Evolutionary conservation across 1,140 invertebrate species (phyloP).

Genomic region (Drosophila bipectinata): DNA sequence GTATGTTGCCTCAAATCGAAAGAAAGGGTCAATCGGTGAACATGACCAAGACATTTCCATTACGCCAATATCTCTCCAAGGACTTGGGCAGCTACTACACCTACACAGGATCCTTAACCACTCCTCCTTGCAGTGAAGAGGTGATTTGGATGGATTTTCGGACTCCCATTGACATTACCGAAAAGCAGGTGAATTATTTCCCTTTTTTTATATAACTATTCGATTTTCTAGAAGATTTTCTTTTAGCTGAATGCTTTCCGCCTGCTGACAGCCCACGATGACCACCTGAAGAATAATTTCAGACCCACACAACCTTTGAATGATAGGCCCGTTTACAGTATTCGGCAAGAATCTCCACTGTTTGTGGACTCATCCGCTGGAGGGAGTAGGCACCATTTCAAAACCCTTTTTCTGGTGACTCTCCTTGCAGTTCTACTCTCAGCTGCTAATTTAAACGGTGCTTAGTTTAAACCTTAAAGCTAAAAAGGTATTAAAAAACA

Average conservation of each 20-base stretch:
- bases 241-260: constrained; percentile 90
- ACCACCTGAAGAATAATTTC: constrained; percentile 90
- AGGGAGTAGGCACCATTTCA: not conserved
- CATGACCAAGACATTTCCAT: constrained; percentile 84
- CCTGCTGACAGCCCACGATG: constrained; percentile 87
- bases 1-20: constrained; percentile 85
- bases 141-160: constrained; percentile 96
- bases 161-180: constrained; percentile 89
- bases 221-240: constrained; percentile 41
- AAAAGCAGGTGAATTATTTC: constrained; percentile 88
- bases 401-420: not conserved
- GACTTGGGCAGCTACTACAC: constrained; percentile 88
- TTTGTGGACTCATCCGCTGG: constrained; percentile 46
- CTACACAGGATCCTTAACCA: constrained; percentile 95
- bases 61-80: constrained; percentile 86
- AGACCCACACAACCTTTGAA: constrained; percentile 90
- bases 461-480: not conserved
- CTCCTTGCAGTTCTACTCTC: not conserved
- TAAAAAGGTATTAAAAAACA: not conserved
- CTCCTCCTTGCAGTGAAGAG: constrained; percentile 94
- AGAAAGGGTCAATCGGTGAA: constrained; percentile 83
- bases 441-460: not conserved
- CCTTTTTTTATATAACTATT: not conserved
- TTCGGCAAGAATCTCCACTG: not conserved
- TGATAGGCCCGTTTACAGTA: constrained; percentile 85